Evolutionary conservation across 2,888 invertebrate genomes (phyloP), one percentile per base, ranked within the genome.

Genomic region (Drosophila limbata): DNA sequence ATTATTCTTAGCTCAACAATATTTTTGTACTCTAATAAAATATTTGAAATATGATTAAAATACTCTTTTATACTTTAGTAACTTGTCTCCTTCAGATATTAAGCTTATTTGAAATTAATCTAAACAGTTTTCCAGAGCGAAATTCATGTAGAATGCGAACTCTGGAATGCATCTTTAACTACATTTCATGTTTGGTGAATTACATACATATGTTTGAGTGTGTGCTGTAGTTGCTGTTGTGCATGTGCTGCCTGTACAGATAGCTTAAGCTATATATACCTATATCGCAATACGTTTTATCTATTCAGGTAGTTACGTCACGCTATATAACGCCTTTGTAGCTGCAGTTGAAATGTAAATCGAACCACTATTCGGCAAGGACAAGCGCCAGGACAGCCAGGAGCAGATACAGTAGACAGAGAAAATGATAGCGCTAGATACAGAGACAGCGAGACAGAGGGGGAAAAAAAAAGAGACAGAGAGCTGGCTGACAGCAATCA

Each of bases 311-410:
- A 65, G 83, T 84, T 87, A 79, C 88, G 88, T 84, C 85, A 86
- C 74, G 68, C 69, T 66, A 51, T 48, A 45, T 71, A 74, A 70
- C 71, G 62, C 79, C 61, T 71, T 70, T 66, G 50, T 65, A 59
- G 66, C 73, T 86, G 88, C 87, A 84, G 77, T 79, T 81, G 75
- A 84, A 88, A 85, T 86, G 85, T 88, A 88, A 85, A 85, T 88
- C 89, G 88, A 88, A 88, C 81, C 69, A 74, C 59, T 80, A 71
- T 70, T 78, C 76, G 76, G 67, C 86, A 88, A 84, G 81, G 81
- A 77, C 88, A 72, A 75, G 60, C 52, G 39, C 35, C 35, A 45
- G 59, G 33, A 55, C 37, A 15, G 33, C 10, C 25, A 45, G 55
- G 42, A 37, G 3, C 17, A 39, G 55, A 37, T 35, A 15, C 13